Evolutionary conservation across 1,140 invertebrate genomes (phyloP).

Genomic region (Drosophila arawakana): DNA sequence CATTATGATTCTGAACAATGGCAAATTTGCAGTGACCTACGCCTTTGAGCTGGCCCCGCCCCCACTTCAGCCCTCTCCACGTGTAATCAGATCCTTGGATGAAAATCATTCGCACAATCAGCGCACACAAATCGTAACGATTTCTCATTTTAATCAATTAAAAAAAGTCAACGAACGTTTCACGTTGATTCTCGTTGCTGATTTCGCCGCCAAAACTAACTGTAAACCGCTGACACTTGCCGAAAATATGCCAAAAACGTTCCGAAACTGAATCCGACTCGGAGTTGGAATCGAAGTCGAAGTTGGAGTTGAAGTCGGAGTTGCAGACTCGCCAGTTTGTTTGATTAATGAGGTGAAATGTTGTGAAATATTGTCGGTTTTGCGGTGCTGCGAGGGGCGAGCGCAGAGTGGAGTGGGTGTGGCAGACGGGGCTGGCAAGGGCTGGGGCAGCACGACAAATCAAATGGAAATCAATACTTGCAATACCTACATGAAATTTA

Average conservation of each 20-base stretch:
- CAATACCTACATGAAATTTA: slow-evolving; percentile 78
- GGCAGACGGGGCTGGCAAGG: background rate
- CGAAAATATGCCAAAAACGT: slow-evolving; percentile 67
- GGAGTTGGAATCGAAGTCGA: slow-evolving; percentile 1
- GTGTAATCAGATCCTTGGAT: slow-evolving; percentile 74
- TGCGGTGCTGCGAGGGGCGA: background rate
- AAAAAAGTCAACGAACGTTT: slow-evolving; percentile 80
- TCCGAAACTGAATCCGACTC: slow-evolving; percentile 21
- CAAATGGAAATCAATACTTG: slow-evolving; percentile 82
- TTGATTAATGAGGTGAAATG: slow-evolving; percentile 83
- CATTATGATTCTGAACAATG: slow-evolving; percentile 76
- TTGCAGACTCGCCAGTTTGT: slow-evolving; percentile 62
- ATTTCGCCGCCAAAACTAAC: slow-evolving; percentile 52
- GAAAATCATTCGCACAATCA: slow-evolving; percentile 69
- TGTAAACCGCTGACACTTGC: slow-evolving; percentile 79
- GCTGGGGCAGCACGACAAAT: slow-evolving; percentile 59
- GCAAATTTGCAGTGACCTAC: slow-evolving; percentile 61
- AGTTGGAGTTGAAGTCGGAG: slow-evolving; percentile 9
- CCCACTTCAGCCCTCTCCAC: slow-evolving; percentile 1
- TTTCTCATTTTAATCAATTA: slow-evolving; percentile 85
- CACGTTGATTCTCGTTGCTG: slow-evolving; percentile 27
- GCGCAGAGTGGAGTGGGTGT: too few relatives aligned
- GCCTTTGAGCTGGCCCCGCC: background rate
- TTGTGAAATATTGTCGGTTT: slow-evolving; percentile 76
- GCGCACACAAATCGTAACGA: slow-evolving; percentile 82